Percentiles rank a stretch among this genome's conserved stretches.
phyloP scores from a whole-genome alignment of 1,140 invertebrate genomes.

The Venturia canescens region DNA sequence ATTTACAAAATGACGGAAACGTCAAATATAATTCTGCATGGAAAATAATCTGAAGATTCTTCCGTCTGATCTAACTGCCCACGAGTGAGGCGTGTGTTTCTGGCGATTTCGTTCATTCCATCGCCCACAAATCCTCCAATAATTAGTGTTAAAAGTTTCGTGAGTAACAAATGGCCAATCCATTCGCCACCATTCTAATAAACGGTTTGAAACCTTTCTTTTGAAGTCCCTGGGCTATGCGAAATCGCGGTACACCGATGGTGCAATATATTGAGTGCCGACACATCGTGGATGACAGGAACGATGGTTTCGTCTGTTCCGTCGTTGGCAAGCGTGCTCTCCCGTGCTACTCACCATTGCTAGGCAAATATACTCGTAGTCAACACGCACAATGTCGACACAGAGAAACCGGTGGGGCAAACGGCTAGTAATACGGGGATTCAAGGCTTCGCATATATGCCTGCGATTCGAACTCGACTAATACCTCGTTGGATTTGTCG shows the following conservation, averaged over 20 bases:
- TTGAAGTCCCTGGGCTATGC: neutral
- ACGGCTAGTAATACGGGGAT: constrained; percentile 60
- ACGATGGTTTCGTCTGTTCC: constrained; percentile 2
- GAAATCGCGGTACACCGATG: neutral
- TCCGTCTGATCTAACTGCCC: too few species aligned
- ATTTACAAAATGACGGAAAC: too few species aligned
- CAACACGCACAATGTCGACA: constrained; percentile 74
- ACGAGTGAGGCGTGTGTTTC: too few species aligned
- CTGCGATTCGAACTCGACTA: constrained; percentile 31
- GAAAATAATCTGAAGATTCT: too few species aligned
- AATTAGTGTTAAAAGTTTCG: too few species aligned
- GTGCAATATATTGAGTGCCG: constrained; percentile 15
- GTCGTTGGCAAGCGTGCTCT: neutral
- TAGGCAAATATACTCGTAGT: constrained; percentile 76
- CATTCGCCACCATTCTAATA: neutral
- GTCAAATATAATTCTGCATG: too few species aligned
- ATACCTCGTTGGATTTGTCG: constrained; percentile 42
- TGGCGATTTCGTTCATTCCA: too few species aligned
- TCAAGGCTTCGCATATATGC: neutral
- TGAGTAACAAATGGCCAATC: neutral
- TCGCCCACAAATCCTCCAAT: too few species aligned
- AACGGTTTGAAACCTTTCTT: neutral
- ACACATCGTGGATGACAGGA: constrained; percentile 4
- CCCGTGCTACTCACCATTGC: constrained; percentile 66
- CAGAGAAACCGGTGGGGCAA: constrained; percentile 64